Base-by-base conservation (phyloP, 2,888 invertebrate species). In the Apodemia mormo region DNA sequence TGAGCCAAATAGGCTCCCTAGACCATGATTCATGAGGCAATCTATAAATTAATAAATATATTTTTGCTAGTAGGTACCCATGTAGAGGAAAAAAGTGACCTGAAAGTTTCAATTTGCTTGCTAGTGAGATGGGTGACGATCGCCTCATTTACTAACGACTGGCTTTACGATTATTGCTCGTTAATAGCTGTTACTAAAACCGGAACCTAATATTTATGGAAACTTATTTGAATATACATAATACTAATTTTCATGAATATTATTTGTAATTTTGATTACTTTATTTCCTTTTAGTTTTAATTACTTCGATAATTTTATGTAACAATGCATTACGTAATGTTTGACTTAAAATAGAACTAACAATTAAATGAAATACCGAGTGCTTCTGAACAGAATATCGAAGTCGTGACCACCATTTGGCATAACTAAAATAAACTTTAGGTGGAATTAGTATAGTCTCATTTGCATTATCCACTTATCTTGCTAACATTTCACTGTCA, bases 401-500 rank as follows among this genome's bases (percentile, higher is more conserved):
- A 85, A 89, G 86, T 89, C 88, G 89, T 89, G 89, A 90, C 87
- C 78, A 33, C 61, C 54, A 9, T 40, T 54, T 70, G 69, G 73
- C 72, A 72, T 73, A 74, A 74, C 79, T 76, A 85, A 85, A 81
- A 77, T 79, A 82, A 77, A 81, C 83, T 82, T 86, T 88, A 82
- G 72, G 58, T 12, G 67, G 69, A 76, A 80, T 76, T 64, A 29
- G 80, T 85, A 83, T 83, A 85, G 85, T 82, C 79, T 83, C 79
- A 85, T 88, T 88, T 88, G 79, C 85, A 82, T 84, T 80, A 83
- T 77, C 76, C 76, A 76, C 76, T 80, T 79, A 79, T 81, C 78
- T 79, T 78, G 82, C 80, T 81, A 87, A 84, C 88, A 88, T 90
- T 90, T 89, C 87, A 86, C 88, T 89, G 87, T 88, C 85, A 82